Evolutionary conservation across 2,113 vertebrate genomes (phyloP).

Genomic region (Calonectris borealis): DNA sequence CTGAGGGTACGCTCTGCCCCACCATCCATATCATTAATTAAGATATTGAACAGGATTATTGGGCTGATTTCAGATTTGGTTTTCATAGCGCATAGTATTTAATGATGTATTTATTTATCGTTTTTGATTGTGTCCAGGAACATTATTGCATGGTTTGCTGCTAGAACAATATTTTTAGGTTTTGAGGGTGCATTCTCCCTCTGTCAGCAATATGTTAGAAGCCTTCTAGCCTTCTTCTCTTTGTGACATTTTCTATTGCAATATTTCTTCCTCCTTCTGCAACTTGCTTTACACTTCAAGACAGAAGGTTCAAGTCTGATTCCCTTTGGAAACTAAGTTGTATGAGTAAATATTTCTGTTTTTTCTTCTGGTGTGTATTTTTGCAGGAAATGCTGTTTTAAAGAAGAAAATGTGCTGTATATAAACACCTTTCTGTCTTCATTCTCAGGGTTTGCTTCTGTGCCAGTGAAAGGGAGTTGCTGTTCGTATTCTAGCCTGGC

Average conservation of each 20-base stretch:
- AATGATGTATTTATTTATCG: neutral
- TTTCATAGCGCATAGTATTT: neutral
- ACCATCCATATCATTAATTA: no score
- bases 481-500: constrained; percentile 25
- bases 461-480: neutral
- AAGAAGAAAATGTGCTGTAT: neutral
- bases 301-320: neutral
- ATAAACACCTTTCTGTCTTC: neutral
- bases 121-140: neutral
- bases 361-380: fast-evolving
- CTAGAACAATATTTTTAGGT: neutral
- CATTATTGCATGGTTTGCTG: neutral
- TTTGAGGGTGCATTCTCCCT: neutral
- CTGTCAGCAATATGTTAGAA: neutral
- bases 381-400: neutral
- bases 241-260: neutral
- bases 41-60: neutral
- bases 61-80: neutral
- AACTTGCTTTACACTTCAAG: neutral
- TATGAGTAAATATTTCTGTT: neutral
- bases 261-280: neutral
- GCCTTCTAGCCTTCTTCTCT: neutral
- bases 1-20: neutral
- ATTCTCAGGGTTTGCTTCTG: constrained; percentile 31
- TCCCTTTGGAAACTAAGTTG: neutral